Conservation (phyloP, 2,113 vertebrate species). For the Tauraco erythrolophus region DNA sequence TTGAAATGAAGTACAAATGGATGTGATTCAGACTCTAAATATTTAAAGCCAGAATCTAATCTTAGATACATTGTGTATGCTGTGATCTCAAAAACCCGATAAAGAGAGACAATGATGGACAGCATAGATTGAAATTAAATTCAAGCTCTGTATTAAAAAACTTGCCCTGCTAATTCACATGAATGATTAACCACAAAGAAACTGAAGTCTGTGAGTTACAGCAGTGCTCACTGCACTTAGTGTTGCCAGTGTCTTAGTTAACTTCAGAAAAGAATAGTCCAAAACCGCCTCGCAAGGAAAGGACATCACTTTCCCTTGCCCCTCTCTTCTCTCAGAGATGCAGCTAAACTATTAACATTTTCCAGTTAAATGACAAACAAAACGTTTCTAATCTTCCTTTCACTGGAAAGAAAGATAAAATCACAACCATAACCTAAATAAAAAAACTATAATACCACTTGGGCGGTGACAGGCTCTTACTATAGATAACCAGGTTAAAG, state of each 20-base stretch:
- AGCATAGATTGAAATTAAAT: conserved; percentile 27
- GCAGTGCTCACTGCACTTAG: neutral
- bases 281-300: neutral
- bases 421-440: conserved; percentile 6
- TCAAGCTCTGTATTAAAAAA: conserved; percentile 17
- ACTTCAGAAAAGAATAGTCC: neutral
- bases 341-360: conserved; percentile 8
- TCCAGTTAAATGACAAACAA: conserved; percentile 38
- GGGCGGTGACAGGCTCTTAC: neutral
- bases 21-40: conserved; percentile 46
- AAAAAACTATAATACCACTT: neutral
- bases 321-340: neutral
- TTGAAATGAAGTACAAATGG: conserved; percentile 48
- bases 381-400: conserved; percentile 17
- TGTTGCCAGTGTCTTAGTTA: neutral
- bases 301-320: neutral
- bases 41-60: conserved; percentile 63
- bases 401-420: conserved; percentile 11
- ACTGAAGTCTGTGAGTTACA: neutral
- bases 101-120: conserved; percentile 41
- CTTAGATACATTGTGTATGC: conserved; percentile 36
- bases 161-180: conserved; percentile 11
- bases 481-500: conserved; percentile 7
- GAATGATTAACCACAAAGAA: conserved; percentile 55
- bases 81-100: neutral